Evolutionary conservation across 1,140 invertebrate genomes (phyloP).

Genomic region (Drosophila parabipectinata): DNA sequence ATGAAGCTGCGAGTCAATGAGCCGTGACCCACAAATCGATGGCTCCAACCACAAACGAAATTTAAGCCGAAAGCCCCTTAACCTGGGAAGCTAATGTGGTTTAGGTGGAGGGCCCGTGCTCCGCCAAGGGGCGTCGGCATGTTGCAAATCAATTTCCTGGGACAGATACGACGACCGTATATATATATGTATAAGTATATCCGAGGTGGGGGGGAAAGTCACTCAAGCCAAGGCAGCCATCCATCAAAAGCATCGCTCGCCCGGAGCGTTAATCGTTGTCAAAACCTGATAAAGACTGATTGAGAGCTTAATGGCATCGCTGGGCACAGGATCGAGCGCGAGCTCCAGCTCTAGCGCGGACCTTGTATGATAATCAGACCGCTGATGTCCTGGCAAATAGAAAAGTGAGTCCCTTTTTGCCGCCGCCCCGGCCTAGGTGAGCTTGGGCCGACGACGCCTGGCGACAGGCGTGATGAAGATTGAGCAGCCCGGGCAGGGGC

Average conservation of each 20-base stretch:
- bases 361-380: conserved; percentile 54
- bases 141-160: conserved; percentile 73
- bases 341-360: conserved; percentile 7
- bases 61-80: conserved; percentile 40
- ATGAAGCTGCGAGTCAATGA: conserved; percentile 56
- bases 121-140: background rate
- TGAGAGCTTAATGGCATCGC: conserved; percentile 79
- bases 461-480: conserved; percentile 63
- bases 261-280: conserved; percentile 79
- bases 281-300: conserved; percentile 83
- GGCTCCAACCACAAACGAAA: conserved; percentile 61
- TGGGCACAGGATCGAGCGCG: conserved; percentile 24
- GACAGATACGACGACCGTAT: conserved; percentile 31
- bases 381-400: conserved; percentile 48
- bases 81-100: conserved; percentile 45
- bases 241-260: conserved; percentile 78
- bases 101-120: conserved; percentile 11
- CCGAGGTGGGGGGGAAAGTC: background rate
- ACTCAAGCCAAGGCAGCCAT: conserved; percentile 50
- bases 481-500: conserved; percentile 41
- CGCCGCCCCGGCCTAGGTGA: conserved; percentile 19
- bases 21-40: conserved; percentile 72
- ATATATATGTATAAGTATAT: background rate
- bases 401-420: conserved; percentile 37
- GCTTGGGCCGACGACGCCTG: conserved; percentile 23